Conservation (phyloP, 2,113 vertebrate species). For the Tamias sibiricus region DNA sequence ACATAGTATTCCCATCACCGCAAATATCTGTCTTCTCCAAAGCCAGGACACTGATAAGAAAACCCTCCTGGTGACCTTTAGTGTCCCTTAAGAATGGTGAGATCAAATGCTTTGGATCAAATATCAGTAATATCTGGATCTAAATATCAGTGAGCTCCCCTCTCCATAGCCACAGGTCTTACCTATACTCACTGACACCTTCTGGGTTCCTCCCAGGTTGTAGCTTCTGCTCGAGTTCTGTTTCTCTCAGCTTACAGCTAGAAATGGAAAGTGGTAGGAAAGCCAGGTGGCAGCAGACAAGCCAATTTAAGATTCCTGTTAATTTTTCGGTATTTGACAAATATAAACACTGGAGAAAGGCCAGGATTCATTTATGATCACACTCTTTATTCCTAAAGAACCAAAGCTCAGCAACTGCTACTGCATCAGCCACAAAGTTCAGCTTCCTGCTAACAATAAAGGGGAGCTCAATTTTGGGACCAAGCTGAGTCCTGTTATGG, state of each 20-base stretch:
- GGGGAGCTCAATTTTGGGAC: not conserved
- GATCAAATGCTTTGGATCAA: not conserved
- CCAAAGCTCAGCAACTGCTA: not conserved
- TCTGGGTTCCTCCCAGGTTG: not conserved
- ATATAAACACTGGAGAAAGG: conserved; percentile 58
- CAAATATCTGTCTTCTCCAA: not conserved
- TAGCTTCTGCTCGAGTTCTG: not conserved
- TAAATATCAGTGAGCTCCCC: not conserved
- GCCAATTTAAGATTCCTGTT: conserved; percentile 48
- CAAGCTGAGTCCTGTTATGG: not conserved
- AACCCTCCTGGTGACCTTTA: not conserved
- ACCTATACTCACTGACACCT: not conserved
- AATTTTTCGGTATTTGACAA: conserved; percentile 74
- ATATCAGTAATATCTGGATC: not conserved
- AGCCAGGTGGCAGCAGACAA: conserved; percentile 50
- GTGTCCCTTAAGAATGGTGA: not conserved
- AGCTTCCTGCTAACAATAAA: not conserved
- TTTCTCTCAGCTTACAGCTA: not conserved
- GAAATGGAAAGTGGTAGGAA: not conserved
- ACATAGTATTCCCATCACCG: not conserved
- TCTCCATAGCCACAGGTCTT: not conserved
- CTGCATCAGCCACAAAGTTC: not conserved
- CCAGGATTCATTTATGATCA: conserved; percentile 44
- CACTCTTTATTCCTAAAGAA: conserved; percentile 3
- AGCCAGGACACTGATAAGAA: not conserved